phyloP scores from a whole-genome alignment of 2,797 vertebrate genomes.

The Toxotes lorentzi region DNA sequence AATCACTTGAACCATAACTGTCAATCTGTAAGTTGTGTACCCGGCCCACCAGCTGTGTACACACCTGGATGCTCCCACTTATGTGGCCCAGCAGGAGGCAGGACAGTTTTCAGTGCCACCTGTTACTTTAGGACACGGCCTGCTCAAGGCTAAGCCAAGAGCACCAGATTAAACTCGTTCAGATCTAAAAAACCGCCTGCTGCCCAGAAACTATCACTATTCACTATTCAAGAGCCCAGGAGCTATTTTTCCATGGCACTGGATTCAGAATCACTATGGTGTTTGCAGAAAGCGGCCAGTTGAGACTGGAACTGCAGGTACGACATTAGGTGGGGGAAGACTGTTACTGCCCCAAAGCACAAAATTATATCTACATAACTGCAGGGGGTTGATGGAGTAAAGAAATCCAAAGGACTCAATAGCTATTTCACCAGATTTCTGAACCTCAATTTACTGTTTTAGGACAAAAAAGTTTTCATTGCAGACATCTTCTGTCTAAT shows the following conservation, averaged over 20 bases:
- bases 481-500: neutral
- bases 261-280: conserved; percentile 55
- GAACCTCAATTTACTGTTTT: conserved; percentile 15
- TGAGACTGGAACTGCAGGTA: conserved; percentile 52
- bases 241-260: conserved; percentile 30
- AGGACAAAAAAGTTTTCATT: neutral
- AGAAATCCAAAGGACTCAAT: conserved; percentile 43
- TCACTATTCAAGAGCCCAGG: conserved; percentile 38
- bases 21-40: neutral
- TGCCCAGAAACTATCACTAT: conserved; percentile 37
- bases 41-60: conserved; percentile 5
- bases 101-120: conserved; percentile 26
- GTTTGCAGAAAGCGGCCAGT: conserved; percentile 45
- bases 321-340: conserved; percentile 18
- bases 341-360: conserved; percentile 27
- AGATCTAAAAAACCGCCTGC: conserved; percentile 53
- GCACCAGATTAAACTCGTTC: conserved; percentile 51
- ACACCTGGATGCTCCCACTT: conserved; percentile 34
- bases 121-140: conserved; percentile 7
- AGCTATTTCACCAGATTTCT: conserved; percentile 37
- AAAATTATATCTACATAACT: conserved; percentile 46
- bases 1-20: neutral
- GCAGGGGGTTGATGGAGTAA: conserved; percentile 46
- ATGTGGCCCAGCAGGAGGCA: conserved; percentile 21
- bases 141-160: conserved; percentile 49